These are phyloP conservation scores for Mylabris sibirica DNA, from an alignment of 2,888 invertebrate species.

Conservation along the genomic window DNA sequence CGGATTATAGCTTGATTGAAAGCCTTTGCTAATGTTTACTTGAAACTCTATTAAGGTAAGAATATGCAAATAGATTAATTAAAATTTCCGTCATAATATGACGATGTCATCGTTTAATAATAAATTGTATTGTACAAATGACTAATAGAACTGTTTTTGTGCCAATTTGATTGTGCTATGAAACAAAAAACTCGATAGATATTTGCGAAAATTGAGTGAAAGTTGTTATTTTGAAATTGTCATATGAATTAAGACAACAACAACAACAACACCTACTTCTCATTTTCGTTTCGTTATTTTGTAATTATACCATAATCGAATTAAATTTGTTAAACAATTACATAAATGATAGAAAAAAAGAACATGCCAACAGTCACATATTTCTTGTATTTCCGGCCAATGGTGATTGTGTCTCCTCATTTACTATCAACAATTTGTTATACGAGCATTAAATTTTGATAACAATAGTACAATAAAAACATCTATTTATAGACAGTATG, in stretches of 20 bases:
- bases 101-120: too few species aligned
- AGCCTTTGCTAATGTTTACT: too few species aligned
- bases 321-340: not conserved
- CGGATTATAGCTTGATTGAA: too few species aligned
- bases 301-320: not conserved
- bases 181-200: too few species aligned
- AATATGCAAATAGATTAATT: too few species aligned
- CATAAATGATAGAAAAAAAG: not conserved
- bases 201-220: not conserved
- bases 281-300: not conserved
- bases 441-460: not conserved
- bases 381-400: not conserved
- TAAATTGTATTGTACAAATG: too few species aligned
- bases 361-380: not conserved
- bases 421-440: not conserved
- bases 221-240: conserved; percentile 5
- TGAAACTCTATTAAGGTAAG: too few species aligned
- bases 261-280: conserved; percentile 12
- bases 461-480: not conserved
- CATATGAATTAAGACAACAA: not conserved
- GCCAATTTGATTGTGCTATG: too few species aligned
- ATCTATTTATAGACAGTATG: not conserved
- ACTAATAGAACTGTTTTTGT: too few species aligned
- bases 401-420: not conserved
- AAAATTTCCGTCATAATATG: too few species aligned